A percentile compares a stretch with the other conserved stretches of the same genome.
Conservation (phyloP, 2,113 vertebrate genomes). For the Eretmochelys imbricata region DNA sequence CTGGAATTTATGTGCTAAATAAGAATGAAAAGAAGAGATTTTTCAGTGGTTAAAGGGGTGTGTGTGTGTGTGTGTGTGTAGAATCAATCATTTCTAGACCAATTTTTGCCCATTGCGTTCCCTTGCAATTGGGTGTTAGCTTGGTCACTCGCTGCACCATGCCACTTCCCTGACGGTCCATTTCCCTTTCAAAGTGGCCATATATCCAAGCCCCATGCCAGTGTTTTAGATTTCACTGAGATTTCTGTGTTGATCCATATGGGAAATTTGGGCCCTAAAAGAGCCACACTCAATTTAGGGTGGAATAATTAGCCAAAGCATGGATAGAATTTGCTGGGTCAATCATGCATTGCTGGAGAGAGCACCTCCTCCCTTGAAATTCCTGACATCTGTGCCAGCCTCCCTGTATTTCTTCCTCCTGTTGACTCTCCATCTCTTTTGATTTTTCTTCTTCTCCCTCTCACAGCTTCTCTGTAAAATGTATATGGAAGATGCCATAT, state of each 20-base stretch:
- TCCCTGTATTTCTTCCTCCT: neutral
- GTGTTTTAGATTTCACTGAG: constrained; percentile 7
- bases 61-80: constrained; percentile 46
- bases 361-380: accelerated
- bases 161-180: neutral
- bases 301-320: neutral
- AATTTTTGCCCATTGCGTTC: neutral
- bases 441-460: neutral
- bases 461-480: neutral
- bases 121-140: neutral
- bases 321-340: accelerated
- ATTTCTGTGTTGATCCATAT: neutral
- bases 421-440: neutral
- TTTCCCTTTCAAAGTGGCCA: constrained; percentile 6
- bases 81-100: neutral
- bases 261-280: neutral
- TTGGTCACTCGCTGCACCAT: neutral
- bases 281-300: neutral
- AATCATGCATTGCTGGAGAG: neutral
- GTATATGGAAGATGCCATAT: neutral
- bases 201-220: accelerated
- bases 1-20: constrained; percentile 64
- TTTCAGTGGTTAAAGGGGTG: neutral
- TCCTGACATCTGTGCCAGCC: accelerated
- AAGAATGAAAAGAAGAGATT: constrained; percentile 41